Evolutionary conservation across 2,888 invertebrate genomes (phyloP), one percentile per base, ranked within the genome.

Genomic region (Gisinianus flammeolus): DNA sequence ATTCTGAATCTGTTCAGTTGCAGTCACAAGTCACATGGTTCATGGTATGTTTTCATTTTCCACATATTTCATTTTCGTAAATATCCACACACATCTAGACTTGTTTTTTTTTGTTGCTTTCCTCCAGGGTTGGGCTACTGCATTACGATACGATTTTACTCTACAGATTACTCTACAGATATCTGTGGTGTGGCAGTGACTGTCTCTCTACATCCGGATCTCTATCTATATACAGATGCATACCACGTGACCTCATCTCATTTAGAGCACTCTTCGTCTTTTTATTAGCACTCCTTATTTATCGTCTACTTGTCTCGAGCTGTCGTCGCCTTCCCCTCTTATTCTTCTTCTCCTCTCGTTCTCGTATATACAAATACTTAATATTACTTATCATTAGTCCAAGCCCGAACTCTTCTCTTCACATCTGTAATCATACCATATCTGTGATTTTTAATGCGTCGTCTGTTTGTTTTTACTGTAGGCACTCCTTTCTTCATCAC

Each of bases 171-270:
- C n/a, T n/a, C n/a, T n/a, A n/a, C n/a, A n/a, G n/a, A n/a, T n/a
- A 44, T 44, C 44, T 44, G 12, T 1, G 12, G 16, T 16, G 44
- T 44, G 6, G 5, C 35, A 44, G 44, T 6, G 16, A 12, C 19
- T 44, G 12, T 6, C 44, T 44, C 44, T 44, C 44, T 44, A 2
- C 19, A 2, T 44, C 12, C 35, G 16, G 12, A 16, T 44, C 44
- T 12, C 35, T 35, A 35, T 35, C 35, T 35, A 44, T 19, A 44
- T 44, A 12, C 44, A 19, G 2, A 44, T 44, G n/a, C 58, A n/a
- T 58, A 10, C 22, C 58, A 58, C 58, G 58, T 58, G 58, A 58
- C 58, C 58, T 58, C 22, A 58, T 58, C 58, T 58, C 58, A 58
- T 58, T 22, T 58, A 58, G 26, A 58, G 58, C 58, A 58, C 26